Evolutionary conservation across 2,797 vertebrate genomes (phyloP).

Genomic region (Cuculus canorus): DNA sequence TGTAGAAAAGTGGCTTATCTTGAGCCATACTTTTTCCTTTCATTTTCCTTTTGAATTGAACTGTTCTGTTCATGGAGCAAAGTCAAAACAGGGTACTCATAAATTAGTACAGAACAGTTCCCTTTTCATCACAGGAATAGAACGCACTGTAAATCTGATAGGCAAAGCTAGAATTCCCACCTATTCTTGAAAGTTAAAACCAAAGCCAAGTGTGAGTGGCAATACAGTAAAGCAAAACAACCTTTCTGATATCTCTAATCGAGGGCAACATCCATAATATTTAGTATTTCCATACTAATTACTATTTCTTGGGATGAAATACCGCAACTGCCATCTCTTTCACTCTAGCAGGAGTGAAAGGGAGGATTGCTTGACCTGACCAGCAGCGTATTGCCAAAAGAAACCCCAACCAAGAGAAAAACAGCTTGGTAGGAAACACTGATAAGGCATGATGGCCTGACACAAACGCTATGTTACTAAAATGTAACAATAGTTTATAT

Average conservation of each 20-base stretch:
- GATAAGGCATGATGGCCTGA: background rate
- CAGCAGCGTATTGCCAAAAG: background rate
- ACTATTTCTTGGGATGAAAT: background rate
- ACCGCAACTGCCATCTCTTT: background rate
- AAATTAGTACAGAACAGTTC: conserved; percentile 17
- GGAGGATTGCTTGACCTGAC: background rate
- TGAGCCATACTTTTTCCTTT: conserved; percentile 55
- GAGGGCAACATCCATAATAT: background rate
- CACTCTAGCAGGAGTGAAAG: background rate
- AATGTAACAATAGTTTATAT: background rate
- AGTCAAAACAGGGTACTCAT: conserved; percentile 25
- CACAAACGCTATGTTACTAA: background rate
- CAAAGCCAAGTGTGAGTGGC: background rate
- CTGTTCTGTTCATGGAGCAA: background rate
- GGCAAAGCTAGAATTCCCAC: background rate
- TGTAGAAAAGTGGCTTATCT: conserved; percentile 57
- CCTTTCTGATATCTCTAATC: background rate
- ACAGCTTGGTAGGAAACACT: background rate
- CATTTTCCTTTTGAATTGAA: conserved; percentile 58
- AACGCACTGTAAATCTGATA: background rate
- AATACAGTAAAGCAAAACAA: background rate
- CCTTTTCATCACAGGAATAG: conserved; percentile 1
- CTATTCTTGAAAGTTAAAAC: background rate
- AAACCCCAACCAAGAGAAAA: background rate
- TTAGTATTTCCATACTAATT: background rate